phyloP scores from a whole-genome alignment of 2,888 invertebrate genomes.

The Eupithecia centaureata region DNA sequence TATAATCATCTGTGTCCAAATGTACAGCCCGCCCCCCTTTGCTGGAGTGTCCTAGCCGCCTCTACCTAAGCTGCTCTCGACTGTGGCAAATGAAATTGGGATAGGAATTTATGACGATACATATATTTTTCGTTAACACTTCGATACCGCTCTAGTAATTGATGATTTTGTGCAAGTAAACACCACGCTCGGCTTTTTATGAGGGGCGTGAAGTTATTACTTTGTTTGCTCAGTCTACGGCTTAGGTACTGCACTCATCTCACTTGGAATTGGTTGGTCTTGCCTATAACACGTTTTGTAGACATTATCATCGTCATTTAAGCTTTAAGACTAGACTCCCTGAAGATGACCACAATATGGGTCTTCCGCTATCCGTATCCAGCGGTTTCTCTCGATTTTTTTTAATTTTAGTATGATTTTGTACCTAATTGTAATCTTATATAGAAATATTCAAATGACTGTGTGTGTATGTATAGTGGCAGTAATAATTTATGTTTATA shows the following conservation, averaged over 20 bases:
- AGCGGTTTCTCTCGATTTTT: too few species aligned
- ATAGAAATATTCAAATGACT: too few species aligned
- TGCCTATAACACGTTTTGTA: neutral
- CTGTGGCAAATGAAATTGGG: conserved; percentile 58
- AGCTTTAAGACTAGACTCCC: too few species aligned
- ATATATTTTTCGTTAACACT: conserved; percentile 51
- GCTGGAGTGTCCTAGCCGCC: conserved; percentile 13
- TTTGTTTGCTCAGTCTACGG: conserved; percentile 9
- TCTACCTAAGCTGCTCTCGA: neutral
- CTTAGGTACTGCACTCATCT: neutral
- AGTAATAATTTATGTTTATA: too few species aligned
- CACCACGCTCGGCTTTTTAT: conserved; percentile 21
- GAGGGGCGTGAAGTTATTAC: conserved; percentile 7
- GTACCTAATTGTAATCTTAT: too few species aligned
- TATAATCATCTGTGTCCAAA: too few species aligned
- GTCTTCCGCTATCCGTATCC: too few species aligned
- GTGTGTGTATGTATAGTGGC: too few species aligned
- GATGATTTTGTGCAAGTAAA: conserved; percentile 45
- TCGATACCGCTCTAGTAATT: conserved; percentile 51
- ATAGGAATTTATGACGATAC: conserved; percentile 61
- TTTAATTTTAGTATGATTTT: too few species aligned
- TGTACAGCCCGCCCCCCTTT: too few species aligned
- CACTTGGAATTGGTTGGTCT: neutral
- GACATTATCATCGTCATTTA: too few species aligned
- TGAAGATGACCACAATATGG: too few species aligned